Evolutionary conservation across 2,113 vertebrate species (phyloP).

Genomic region (Canis aureus): DNA sequence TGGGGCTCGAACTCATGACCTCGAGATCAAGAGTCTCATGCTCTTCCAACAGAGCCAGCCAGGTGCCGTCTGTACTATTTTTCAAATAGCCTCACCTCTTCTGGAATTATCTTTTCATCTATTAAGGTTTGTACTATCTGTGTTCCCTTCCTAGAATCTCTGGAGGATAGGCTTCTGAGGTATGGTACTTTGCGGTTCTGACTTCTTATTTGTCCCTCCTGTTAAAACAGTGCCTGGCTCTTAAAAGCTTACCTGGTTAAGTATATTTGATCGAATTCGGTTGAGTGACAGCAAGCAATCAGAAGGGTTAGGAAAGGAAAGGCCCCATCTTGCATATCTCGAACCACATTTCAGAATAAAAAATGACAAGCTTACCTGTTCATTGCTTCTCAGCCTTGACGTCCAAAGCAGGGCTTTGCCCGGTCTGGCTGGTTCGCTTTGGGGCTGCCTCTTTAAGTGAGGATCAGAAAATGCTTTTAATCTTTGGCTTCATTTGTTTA

Average conservation of each 20-base stretch:
- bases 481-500: conserved; percentile 81
- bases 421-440: conserved; percentile 43
- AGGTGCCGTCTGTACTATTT: not conserved
- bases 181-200: not conserved
- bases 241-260: not conserved
- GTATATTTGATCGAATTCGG: not conserved
- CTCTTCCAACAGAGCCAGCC: not conserved
- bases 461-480: conserved; percentile 72
- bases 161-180: not conserved
- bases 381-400: not conserved
- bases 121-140: not conserved
- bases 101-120: not conserved
- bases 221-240: not conserved
- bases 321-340: not conserved
- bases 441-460: conserved; percentile 61
- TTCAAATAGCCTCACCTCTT: not conserved
- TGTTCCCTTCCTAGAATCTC: not conserved
- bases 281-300: not conserved
- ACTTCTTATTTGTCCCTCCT: not conserved
- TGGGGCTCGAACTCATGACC: not conserved
- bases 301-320: not conserved
- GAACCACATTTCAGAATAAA: not conserved
- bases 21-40: not conserved
- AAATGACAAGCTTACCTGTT: not conserved
- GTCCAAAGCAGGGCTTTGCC: not conserved